Conservation (phyloP, 2,888 invertebrate genomes). For the Tenthredo notha region DNA sequence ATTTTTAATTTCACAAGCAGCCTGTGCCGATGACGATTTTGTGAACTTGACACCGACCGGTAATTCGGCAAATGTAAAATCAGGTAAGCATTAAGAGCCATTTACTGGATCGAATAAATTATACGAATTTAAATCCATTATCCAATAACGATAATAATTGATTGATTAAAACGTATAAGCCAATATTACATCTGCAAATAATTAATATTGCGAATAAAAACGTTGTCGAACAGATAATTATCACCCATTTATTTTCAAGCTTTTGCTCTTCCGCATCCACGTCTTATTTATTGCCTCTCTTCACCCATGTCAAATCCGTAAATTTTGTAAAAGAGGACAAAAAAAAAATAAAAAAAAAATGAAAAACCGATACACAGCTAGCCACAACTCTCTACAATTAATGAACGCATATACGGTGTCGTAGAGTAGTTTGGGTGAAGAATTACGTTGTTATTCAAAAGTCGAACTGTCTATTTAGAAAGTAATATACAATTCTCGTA, state of each 20-base stretch:
- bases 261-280: neutral
- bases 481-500: neutral
- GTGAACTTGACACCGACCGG: conserved; percentile 38
- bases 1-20: neutral
- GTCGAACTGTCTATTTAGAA: conserved; percentile 23
- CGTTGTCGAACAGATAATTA: neutral
- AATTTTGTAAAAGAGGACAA: neutral
- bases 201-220: neutral
- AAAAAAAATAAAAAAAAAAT: neutral
- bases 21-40: conserved; percentile 1
- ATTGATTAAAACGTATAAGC: neutral
- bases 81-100: conserved; percentile 22
- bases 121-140: neutral
- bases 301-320: neutral
- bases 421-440: neutral
- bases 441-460: conserved; percentile 17
- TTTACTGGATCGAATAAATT: neutral
- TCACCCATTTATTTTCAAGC: neutral
- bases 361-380: no score
- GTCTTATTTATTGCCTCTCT: neutral
- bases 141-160: neutral
- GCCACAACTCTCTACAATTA: no score
- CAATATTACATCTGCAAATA: no score
- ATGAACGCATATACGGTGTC: neutral
- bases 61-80: neutral